A percentile compares a stretch with the other conserved stretches of the same genome.
These are phyloP conservation scores for Alca torda DNA, from an alignment of 2,797 vertebrate genomes.

Conservation along the genomic window DNA sequence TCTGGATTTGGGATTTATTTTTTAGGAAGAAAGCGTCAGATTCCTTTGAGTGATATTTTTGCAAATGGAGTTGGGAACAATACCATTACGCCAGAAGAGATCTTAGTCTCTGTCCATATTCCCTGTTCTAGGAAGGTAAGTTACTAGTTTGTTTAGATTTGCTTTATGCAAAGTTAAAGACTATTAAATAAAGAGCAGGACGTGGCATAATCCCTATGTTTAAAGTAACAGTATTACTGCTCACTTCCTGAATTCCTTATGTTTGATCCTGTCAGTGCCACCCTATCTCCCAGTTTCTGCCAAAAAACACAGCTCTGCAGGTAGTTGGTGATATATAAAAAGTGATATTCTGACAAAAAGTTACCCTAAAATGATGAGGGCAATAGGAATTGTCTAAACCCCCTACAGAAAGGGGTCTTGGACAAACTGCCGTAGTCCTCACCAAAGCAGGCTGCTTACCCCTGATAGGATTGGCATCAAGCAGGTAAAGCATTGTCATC, in stretches of 20 bases:
- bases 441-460: not conserved
- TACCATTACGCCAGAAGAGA: constrained; percentile 79
- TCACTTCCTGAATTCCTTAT: not conserved
- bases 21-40: constrained; percentile 67
- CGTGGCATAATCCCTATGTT: not conserved
- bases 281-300: not conserved
- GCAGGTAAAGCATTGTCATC: not conserved
- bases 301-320: not conserved
- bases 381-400: not conserved
- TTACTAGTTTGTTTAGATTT: not conserved
- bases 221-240: not conserved
- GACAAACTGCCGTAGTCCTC: not conserved
- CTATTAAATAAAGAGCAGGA: not conserved
- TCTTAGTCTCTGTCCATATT: constrained; percentile 83
- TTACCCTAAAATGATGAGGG: not conserved
- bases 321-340: not conserved
- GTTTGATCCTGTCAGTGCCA: not conserved
- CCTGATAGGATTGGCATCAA: not conserved
- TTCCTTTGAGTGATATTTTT: constrained; percentile 82
- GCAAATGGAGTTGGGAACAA: constrained; percentile 81
- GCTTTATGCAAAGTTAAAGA: not conserved
- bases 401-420: not conserved
- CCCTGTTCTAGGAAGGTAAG: constrained; percentile 84
- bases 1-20: not conserved
- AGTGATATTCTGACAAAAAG: not conserved